phyloP scores from a whole-genome alignment of 92 coral and sea anemone species.

The Muricea muricata region DNA sequence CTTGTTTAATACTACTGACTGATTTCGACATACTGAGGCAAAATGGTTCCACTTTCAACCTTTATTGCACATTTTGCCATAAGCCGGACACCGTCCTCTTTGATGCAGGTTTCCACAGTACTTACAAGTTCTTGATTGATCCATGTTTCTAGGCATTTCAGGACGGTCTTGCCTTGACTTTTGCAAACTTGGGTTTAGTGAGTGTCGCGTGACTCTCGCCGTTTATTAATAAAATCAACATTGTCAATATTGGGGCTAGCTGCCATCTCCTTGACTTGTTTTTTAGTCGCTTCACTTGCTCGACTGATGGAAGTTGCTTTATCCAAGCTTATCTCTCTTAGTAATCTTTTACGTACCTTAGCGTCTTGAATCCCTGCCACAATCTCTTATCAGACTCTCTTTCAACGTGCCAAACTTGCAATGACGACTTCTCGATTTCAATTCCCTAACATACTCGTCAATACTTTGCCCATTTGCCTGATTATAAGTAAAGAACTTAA shows the following conservation, averaged over 20 bases:
- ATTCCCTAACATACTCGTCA: too few relatives aligned
- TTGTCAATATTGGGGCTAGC: constrained; percentile 31
- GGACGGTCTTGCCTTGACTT: too few relatives aligned
- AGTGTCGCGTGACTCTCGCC: constrained; percentile 22
- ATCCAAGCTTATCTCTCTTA: not conserved
- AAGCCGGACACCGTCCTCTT: constrained; percentile 1
- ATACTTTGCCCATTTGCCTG: too few relatives aligned
- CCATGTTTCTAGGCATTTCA: too few relatives aligned
- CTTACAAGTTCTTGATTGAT: constrained; percentile 17
- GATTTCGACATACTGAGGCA: constrained; percentile 1
- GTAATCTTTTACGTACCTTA: constrained; percentile 3
- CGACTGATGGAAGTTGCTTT: not conserved
- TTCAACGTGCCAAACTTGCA: too few relatives aligned
- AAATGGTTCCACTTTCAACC: too few relatives aligned
- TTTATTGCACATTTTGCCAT: too few relatives aligned
- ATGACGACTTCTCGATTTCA: too few relatives aligned
- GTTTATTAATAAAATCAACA: constrained; percentile 54
- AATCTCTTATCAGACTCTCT: not conserved
- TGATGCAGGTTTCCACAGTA: constrained; percentile 39
- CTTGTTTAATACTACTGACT: not conserved
- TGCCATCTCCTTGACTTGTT: constrained; percentile 66
- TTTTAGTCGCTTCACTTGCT: constrained; percentile 33
- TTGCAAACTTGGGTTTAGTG: too few relatives aligned
- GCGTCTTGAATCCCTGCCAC: constrained; percentile 3
- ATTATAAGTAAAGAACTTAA: too few relatives aligned